Evolutionary conservation across 2,113 vertebrate species (phyloP).

Genomic region (Picathartes gymnocephalus): DNA sequence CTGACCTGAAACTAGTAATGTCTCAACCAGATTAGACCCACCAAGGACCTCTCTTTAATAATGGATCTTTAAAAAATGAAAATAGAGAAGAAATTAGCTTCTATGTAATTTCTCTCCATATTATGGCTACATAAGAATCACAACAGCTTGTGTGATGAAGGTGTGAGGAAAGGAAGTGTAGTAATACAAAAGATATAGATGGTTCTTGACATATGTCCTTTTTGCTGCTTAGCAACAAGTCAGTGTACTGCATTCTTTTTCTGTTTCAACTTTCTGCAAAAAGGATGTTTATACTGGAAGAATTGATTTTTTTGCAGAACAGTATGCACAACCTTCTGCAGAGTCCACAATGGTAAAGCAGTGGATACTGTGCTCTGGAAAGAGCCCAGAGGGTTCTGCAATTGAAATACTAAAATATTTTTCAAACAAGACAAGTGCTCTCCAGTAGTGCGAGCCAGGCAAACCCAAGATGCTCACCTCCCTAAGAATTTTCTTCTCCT

Average conservation of each 20-base stretch:
- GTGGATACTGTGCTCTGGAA: neutral
- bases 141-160: neutral
- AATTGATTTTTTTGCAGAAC: neutral
- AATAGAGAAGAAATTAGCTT: neutral
- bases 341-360: neutral
- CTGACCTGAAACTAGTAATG: neutral
- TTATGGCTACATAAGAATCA: neutral
- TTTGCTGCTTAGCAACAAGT: conserved; percentile 43
- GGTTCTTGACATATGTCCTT: conserved; percentile 24
- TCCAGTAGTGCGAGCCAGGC: neutral
- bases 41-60: neutral
- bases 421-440: neutral
- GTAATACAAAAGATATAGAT: conserved; percentile 17
- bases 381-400: neutral
- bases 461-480: neutral
- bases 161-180: neutral
- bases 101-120: neutral
- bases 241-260: neutral
- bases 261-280: neutral
- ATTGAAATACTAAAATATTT: neutral
- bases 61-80: neutral
- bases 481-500: neutral
- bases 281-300: neutral
- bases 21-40: neutral
- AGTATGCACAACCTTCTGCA: neutral